Conservation (phyloP, 2,113 vertebrate species). For the Stigmatopora nigra region DNA sequence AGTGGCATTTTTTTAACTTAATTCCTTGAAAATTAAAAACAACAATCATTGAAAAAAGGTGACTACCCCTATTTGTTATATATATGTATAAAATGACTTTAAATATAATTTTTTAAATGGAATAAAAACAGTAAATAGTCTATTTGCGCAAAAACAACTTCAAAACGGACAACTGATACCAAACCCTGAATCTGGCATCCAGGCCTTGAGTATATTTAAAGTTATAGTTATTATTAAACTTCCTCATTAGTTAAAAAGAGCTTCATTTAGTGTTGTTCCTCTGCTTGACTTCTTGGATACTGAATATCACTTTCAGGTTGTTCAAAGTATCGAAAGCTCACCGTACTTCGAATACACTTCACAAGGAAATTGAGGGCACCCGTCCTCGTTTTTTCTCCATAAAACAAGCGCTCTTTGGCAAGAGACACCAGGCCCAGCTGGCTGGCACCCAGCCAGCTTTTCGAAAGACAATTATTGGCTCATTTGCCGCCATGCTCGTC, state of each 20-base stretch:
- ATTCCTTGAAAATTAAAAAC: no score
- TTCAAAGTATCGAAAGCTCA: background rate
- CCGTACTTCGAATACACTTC: background rate
- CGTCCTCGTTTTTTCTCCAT: slow-evolving; percentile 6
- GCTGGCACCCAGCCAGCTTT: slow-evolving; percentile 34
- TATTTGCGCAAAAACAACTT: no score
- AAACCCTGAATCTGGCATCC: no score
- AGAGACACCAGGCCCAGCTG: slow-evolving; percentile 13
- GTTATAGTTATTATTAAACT: background rate
- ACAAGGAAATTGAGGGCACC: background rate
- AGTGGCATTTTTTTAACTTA: no score
- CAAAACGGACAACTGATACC: no score
- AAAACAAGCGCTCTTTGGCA: slow-evolving; percentile 34
- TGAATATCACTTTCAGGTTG: background rate
- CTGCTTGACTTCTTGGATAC: background rate
- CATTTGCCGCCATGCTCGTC: slow-evolving; percentile 13
- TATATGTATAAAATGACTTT: no score
- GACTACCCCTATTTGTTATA: no score
- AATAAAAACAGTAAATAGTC: no score
- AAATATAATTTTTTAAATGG: no score
- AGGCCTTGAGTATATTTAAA: no score
- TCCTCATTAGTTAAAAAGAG: background rate
- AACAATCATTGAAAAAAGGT: no score
- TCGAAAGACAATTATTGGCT: slow-evolving; percentile 40
- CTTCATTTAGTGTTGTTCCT: background rate